Conservation (phyloP, 2,113 vertebrate genomes). For the Clarias macrocephalus region DNA sequence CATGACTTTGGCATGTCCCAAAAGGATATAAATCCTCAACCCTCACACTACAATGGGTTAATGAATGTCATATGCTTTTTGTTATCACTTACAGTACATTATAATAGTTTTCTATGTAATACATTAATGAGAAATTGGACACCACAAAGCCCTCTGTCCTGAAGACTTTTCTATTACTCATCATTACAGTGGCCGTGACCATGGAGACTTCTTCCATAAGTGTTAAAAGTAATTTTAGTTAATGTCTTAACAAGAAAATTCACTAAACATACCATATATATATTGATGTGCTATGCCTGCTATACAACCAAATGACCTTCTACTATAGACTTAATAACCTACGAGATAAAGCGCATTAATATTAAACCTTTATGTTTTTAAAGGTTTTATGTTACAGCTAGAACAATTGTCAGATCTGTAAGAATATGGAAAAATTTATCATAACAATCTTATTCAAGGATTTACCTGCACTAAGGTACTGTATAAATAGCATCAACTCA, state of each 20-base stretch:
- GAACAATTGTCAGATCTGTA: neutral
- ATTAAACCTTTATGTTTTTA: neutral
- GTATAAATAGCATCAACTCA: neutral
- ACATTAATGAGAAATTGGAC: neutral
- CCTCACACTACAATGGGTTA: neutral
- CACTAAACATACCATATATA: neutral
- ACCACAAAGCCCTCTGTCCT: neutral
- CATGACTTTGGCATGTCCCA: neutral
- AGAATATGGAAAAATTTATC: neutral
- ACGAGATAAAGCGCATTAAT: neutral
- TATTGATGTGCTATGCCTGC: neutral
- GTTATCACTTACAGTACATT: neutral
- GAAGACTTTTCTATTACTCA: neutral
- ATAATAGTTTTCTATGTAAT: too few species aligned
- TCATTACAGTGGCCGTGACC: neutral
- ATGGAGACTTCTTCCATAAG: neutral
- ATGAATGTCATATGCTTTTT: neutral
- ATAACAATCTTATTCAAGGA: neutral
- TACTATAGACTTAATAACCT: neutral
- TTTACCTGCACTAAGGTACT: neutral
- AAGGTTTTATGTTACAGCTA: neutral
- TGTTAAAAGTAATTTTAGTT: neutral
- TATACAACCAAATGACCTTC: too few species aligned
- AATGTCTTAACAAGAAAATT: neutral
- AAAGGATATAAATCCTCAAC: neutral